A percentile compares a stretch with the other conserved stretches of the same genome.
Conservation (phyloP, 2,113 vertebrate species). For the Dryoscopus gambensis region DNA sequence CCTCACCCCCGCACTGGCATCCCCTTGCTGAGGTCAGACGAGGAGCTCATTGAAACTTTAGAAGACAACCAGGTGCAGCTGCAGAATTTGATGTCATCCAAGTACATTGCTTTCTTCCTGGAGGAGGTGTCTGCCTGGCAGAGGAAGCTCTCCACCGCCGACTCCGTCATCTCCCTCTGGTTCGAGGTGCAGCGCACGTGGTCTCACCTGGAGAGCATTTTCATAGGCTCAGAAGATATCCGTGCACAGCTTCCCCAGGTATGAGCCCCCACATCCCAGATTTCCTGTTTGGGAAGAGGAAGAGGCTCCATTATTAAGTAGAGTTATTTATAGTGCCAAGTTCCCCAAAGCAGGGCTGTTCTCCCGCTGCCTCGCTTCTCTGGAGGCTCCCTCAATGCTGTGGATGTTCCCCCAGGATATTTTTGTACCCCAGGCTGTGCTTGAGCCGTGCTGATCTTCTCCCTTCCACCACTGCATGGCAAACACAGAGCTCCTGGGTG, state of each 20-base stretch:
- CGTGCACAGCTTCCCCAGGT: slow-evolving; percentile 92
- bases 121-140: slow-evolving; percentile 92
- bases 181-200: slow-evolving; percentile 90
- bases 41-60: slow-evolving; percentile 88
- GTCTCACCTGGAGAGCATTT: slow-evolving; percentile 95
- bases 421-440: background rate
- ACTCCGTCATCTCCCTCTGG: slow-evolving; percentile 88
- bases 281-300: background rate
- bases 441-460: background rate
- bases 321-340: rapidly evolving
- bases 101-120: slow-evolving; percentile 87
- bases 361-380: background rate
- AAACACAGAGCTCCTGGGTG: background rate
- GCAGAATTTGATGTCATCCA: slow-evolving; percentile 91
- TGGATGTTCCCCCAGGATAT: background rate
- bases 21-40: slow-evolving; percentile 79
- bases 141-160: slow-evolving; percentile 80
- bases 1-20: slow-evolving; percentile 75
- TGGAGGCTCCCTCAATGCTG: background rate
- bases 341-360: background rate
- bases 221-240: slow-evolving; percentile 93
- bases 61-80: slow-evolving; percentile 97
- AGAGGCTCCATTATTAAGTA: background rate
- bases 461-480: background rate
- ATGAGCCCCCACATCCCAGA: background rate